Base-by-base conservation (phyloP, 2,797 vertebrate genomes). In the Falco columbarius region DNA sequence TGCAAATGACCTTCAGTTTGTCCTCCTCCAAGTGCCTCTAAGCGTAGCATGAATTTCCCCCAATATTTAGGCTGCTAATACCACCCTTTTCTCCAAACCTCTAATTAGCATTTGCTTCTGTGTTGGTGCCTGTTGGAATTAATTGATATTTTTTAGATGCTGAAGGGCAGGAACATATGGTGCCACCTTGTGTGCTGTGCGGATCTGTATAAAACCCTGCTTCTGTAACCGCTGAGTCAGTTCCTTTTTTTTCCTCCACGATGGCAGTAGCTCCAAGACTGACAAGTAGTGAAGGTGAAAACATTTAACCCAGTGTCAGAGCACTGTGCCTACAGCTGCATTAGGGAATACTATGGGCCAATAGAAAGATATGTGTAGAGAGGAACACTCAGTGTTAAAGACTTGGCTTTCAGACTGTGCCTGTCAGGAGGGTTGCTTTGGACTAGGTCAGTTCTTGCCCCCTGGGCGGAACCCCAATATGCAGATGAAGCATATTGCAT, bases 161-260 rank as follows among this genome's bases (percentile, higher is more conserved):
- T 94, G 94, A 95, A 95, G 74, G 93, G 92, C 74, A 93, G 88
- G 83, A 97, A 89, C 91, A 97, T 89, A 93, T 91, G 93, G 83
- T 94, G 86, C 93, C 86, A 89, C 88, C 76, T 86, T 86, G 82
- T 67, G 73, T 88, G 91, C 87, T 87, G 86, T 66, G 49, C 89
- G 86, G 58, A 83, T 82, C 75, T 74, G 46, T 90, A 84, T 52
- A 67, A 95, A 91, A 84, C 71, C 55, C 93, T 96, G 76, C 87
- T 95, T 82, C 87, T 88, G 24, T 38, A 58, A 86, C 54, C 89
- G 90, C 94, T 96, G 90, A 95, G 74, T 95, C 77, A 90, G 84
- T 80, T 52, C 70, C 84, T 86, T 74, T 51, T 71, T 71, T 76
- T 66, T 80, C 47, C 81, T 91, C 34, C 9, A 5, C 1, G 5